Evolutionary conservation across 2,113 vertebrate species (phyloP), one percentile per base, ranked within the genome.

Genomic region (Entosphenus tridentatus): DNA sequence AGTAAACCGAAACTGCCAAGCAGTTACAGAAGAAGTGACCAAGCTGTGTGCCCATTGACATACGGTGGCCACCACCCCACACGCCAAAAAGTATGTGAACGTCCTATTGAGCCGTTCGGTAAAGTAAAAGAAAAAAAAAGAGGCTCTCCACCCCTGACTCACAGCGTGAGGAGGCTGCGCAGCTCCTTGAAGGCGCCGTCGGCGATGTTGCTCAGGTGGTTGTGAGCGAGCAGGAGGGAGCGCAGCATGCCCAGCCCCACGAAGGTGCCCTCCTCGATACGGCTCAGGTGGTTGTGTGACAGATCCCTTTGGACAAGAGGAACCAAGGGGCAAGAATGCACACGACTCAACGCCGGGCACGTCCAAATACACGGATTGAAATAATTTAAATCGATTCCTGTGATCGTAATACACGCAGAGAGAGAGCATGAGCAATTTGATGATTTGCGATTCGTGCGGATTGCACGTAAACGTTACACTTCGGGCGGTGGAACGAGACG

Each of bases 221-320:
- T 98, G 74, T 96, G 87, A 57, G 86, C 84, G 76, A 98, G 77
- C 77, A 93, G 87, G 69, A 98, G 77, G 72, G 72, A 90, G 76
- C 92, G 86, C 77, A 97, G 57, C 21, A 88, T 78, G 69, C 82
- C 82, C 55, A 98, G 81, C 57, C 89, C 89, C 57, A 83, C 73
- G 68, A 98, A 96, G 56, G 86, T 84, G 55, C 83, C 86, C 56
- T 89, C 87, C 77, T 89, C 93, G 70, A 98, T 80, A 73, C 89
- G 83, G n/a, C 85, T 87, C 68, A 98, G 77, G 70, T 90, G 88
- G 76, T 96, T 98, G 75, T 83, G 83, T 0, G 92, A 95, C 76
- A 98, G 76, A 77, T 98, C 92, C 57, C 88, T 92, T 75, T 21
- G 74, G 73, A 73, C 75, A 74, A 58, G 1, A 62, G 73, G 69